Conservation (phyloP, 2,113 vertebrate species). For the Gnathonemus longibarbis region DNA sequence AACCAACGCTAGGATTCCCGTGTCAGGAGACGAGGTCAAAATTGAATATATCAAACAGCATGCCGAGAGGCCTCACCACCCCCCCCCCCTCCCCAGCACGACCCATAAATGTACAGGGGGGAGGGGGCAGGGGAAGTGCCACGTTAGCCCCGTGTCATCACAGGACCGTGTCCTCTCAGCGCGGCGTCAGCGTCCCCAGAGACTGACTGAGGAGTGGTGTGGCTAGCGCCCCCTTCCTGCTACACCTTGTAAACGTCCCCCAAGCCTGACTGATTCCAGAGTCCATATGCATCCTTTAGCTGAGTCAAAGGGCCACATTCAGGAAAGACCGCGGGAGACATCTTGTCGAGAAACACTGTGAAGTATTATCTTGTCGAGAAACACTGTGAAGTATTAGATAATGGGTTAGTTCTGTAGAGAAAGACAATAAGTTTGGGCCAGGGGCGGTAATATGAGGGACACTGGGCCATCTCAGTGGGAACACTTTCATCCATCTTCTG, state of each 20-base stretch:
- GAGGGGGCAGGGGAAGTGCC: not conserved
- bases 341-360: not conserved
- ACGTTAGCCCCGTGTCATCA: slow-evolving; percentile 8
- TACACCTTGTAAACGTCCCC: not conserved
- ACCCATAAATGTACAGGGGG: not conserved
- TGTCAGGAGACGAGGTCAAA: slow-evolving; percentile 45
- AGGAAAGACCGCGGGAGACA: not conserved
- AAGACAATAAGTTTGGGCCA: not conserved
- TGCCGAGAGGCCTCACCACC: not conserved
- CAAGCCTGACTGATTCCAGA: not conserved
- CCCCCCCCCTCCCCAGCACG: not conserved
- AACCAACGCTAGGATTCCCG: slow-evolving; percentile 64
- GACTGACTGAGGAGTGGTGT: not conserved
- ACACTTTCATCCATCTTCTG: not conserved
- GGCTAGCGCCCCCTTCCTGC: not conserved
- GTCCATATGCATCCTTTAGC: not conserved
- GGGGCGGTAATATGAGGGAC: not conserved
- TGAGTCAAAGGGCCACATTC: not conserved
- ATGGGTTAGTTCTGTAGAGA: not conserved
- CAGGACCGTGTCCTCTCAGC: not conserved
- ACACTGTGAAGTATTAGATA: not conserved
- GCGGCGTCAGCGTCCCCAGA: not conserved
- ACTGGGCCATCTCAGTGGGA: not conserved
- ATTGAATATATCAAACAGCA: slow-evolving; percentile 56
- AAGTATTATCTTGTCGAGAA: not conserved